Percentiles rank a stretch among this genome's conserved stretches.
Conservation (phyloP, 2,888 invertebrate genomes). For the Strigamia maritima region DNA sequence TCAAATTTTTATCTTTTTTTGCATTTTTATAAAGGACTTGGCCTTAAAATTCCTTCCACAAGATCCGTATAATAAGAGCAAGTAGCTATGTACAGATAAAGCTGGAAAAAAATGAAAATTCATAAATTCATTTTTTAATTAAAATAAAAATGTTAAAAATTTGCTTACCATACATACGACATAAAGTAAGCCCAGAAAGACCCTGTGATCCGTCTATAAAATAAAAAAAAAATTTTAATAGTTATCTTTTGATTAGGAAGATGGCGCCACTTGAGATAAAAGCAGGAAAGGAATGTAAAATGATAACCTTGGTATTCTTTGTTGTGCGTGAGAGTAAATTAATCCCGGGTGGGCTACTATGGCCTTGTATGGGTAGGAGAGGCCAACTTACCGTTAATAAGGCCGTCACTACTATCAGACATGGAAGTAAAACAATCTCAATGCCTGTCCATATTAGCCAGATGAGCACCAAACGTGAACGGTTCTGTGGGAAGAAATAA, state of each 20-base stretch:
- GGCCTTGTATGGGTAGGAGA: constrained; percentile 7
- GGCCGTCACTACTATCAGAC: background rate
- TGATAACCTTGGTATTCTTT: background rate
- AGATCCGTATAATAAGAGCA: background rate
- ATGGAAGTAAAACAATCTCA: background rate
- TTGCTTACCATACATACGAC: constrained; percentile 3
- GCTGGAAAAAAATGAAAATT: background rate
- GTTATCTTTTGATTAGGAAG: background rate
- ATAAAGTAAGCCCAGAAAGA: background rate
- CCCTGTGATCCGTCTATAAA: background rate
- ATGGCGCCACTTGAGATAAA: too few species aligned
- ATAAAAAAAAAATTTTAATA: background rate
- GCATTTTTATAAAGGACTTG: background rate
- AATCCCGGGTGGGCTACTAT: background rate
- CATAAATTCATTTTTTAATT: background rate
- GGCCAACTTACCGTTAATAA: constrained; percentile 2
- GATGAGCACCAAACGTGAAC: background rate
- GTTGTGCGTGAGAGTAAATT: background rate
- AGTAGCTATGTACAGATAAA: background rate
- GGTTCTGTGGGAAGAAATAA: background rate
- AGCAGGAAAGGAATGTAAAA: too few species aligned
- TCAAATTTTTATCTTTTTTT: background rate
- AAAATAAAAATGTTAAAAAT: background rate
- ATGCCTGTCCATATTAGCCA: constrained; percentile 12
- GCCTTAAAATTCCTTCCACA: constrained; percentile 5